Evolutionary conservation across 2,113 vertebrate genomes (phyloP).

Genomic region (Microtus montanus): DNA sequence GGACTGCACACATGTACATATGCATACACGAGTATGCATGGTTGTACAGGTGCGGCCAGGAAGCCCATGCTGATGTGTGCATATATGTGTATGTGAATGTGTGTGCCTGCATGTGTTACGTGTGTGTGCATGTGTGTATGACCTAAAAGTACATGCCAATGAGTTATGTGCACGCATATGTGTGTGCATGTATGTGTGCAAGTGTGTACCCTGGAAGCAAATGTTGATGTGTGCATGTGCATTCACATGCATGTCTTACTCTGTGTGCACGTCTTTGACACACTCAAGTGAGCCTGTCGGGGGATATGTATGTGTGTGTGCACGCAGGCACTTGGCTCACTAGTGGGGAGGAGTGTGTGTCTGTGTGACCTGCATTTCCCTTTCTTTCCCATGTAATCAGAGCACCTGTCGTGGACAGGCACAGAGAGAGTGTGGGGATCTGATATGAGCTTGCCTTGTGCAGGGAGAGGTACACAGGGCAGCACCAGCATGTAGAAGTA

Average conservation of each 20-base stretch:
- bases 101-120: not conserved
- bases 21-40: not conserved
- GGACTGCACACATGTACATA: not conserved
- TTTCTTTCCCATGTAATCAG: not conserved
- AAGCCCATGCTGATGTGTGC: not conserved
- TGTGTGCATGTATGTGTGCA: fast-evolving
- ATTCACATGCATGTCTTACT: not conserved
- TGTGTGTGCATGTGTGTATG: not conserved
- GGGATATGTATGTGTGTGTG: not conserved
- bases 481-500: too few relatives aligned
- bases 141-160: not conserved
- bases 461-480: not conserved
- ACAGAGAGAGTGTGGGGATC: not conserved
- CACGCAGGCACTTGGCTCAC: not conserved
- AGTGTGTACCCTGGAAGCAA: not conserved
- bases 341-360: fast-evolving
- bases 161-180: not conserved
- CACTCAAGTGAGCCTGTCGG: not conserved
- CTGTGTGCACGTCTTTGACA: not conserved
- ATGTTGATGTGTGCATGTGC: not conserved
- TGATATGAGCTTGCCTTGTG: not conserved
- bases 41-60: not conserved
- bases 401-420: not conserved
- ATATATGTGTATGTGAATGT: not conserved
- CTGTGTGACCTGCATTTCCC: not conserved